phyloP scores from a whole-genome alignment of 2,113 vertebrate species.

The Calyptommatus sinebrachiatus region DNA sequence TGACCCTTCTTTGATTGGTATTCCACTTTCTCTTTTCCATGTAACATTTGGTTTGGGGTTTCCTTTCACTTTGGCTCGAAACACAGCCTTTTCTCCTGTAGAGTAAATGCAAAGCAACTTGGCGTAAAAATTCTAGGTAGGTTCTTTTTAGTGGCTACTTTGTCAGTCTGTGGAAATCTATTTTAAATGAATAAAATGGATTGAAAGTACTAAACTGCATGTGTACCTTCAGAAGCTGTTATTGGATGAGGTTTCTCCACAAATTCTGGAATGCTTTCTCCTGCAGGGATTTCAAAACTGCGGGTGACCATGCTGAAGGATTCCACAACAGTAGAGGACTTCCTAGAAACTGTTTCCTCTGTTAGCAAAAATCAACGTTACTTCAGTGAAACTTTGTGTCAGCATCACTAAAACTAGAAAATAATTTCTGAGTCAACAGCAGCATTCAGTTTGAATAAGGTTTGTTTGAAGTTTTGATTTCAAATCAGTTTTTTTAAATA shows the following conservation, averaged over 20 bases:
- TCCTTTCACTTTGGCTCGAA: constrained; percentile 62
- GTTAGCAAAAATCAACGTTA: not conserved
- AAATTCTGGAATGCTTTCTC: constrained; percentile 70
- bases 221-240: constrained; percentile 52
- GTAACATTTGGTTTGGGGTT: constrained; percentile 59
- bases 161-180: not conserved
- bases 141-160: constrained; percentile 14
- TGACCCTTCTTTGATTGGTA: constrained; percentile 51
- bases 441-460: no score
- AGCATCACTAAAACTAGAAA: no score
- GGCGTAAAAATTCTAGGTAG: not conserved
- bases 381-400: not conserved
- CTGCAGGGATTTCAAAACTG: constrained; percentile 59
- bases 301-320: constrained; percentile 64
- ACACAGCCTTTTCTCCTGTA: constrained; percentile 55
- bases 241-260: constrained; percentile 64
- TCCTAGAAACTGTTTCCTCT: constrained; percentile 55
- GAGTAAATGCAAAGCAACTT: not conserved
- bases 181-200: not conserved
- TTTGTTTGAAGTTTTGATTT: no score
- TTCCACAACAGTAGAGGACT: constrained; percentile 59
- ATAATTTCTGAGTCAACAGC: no score
- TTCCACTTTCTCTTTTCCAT: constrained; percentile 58
- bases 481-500: no score
- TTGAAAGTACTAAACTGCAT: not conserved